Base-by-base conservation (phyloP, 2,797 vertebrate genomes). In the Myotis planiceps region DNA sequence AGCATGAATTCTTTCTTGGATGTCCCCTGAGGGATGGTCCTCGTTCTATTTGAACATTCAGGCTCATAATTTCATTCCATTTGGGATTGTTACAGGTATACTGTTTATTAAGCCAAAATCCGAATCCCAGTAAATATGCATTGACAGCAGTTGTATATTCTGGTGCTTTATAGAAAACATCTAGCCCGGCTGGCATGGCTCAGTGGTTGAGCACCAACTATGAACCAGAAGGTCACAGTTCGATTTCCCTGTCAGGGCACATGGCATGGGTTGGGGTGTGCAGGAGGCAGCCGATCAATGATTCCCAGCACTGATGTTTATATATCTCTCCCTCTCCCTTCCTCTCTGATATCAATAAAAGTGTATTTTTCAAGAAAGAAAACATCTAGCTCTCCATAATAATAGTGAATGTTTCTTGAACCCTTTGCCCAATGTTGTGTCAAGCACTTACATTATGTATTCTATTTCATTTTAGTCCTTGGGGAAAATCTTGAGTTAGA, bases 401-500 rank as follows among this genome's bases (percentile, higher is more conserved):
- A 60, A 76, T 39, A 34, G 2, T 78, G 55, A 90, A 6, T 21
- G 10, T 76, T 90, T 37, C 47, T 86, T 39, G 32, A 76, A 25
- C 9, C 2, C 58, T 92, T 69, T 87, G 45, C 49, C 39, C 80
- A 3, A 51, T 63, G 27, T 49, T 71, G 13, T 78, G 45, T 29
- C 27, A 58, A 15, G 39, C 63, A 34, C 21, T 69, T 65, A 76
- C 4, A 42, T 83, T n/a, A 82, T 23, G 3, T 88, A 63, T 7
- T 81, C 32, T 79, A 4, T 85, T 80, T 91, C 14, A 86, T 88
- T 93, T 94, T 80, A 89, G 65, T 78, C 27, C 49, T 75, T 90
- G 12, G 32, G 29, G 29, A 65, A 84, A 92, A 60, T 32, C 14
- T 39, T 42, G 34, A 89, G 29, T 68, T 94, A 39, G 34, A 9